These are phyloP conservation scores for Ellobius talpinus DNA, from an alignment of 2,113 vertebrate genomes.

Conservation along the genomic window DNA sequence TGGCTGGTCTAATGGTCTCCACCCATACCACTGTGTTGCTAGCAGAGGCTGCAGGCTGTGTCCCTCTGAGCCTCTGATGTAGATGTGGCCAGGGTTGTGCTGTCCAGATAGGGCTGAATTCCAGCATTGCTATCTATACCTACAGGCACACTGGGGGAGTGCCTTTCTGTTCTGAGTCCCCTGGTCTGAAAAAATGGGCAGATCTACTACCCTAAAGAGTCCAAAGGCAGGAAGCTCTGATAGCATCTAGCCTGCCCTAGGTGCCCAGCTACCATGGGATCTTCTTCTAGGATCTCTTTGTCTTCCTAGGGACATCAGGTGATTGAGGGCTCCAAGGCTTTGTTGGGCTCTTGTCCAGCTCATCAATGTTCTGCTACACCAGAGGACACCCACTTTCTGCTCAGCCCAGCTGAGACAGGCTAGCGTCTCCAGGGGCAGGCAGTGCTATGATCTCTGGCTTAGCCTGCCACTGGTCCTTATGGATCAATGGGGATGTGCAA, in stretches of 20 bases:
- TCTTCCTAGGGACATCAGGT: not conserved
- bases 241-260: accelerated
- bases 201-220: not conserved
- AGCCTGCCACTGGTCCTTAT: not conserved
- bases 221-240: not conserved
- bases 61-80: not conserved
- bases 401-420: not conserved
- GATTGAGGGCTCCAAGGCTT: not conserved
- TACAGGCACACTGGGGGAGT: not conserved
- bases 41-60: not conserved
- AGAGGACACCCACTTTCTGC: not conserved
- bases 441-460: not conserved
- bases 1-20: no score
- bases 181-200: not conserved
- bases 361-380: accelerated
- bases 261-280: no score
- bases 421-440: not conserved
- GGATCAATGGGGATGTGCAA: accelerated
- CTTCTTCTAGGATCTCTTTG: not conserved
- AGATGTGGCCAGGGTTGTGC: not conserved
- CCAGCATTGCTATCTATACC: not conserved
- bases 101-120: not conserved
- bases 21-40: not conserved
- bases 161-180: not conserved
- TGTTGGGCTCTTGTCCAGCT: not conserved